Base-by-base conservation (phyloP, 2,797 vertebrate species). In the Scleropages formosus region DNA sequence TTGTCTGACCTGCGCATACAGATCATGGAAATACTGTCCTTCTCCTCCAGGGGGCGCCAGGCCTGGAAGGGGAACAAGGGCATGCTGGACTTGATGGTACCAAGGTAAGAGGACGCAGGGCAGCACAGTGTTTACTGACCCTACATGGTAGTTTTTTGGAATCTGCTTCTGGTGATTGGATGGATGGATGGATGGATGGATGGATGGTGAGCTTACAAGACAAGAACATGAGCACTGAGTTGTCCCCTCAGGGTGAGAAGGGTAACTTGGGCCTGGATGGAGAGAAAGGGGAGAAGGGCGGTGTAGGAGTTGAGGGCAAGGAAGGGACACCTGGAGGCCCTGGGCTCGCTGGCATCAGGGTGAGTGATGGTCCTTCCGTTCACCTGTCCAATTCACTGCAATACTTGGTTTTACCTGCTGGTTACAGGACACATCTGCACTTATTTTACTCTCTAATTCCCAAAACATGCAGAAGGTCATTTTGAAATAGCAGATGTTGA, bases 241-340 rank as follows among this genome's bases (percentile, higher is more conserved):
- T 79, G 1, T 69, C 69, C 84, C 62, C 76, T 74, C 83, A 99
- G 97, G 97, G 97, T 72, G 97, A 99, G 81, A 96, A 95, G 78
- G 97, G 97, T 51, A 95, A 98, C 67, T 90, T 91, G 81, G 97
- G 97, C 46, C 91, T 89, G 26, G 95, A 97, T 61, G 97, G 96
- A 0, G 94, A 95, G 81, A 92, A 80, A 59, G 97, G 97, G 27
- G 93, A 96, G 82, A 98, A 95, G 81, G 97, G 96, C 78, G 91
- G 88, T 22, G 87, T 89, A 75, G 97, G 97, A 15, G 85, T 94
- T 79, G 95, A 93, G 87, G 97, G 97, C 60, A 96, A 96, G 77
- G 96, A 98, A 4, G 97, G 97, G 8, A 83, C 89, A 44, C 87
- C 84, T 3, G 97, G 96, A 24, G 91, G 84, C 82, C 93, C 94